Percentiles rank a stretch among this genome's conserved stretches.
These are phyloP conservation scores for Phortica okadai DNA, from an alignment of 2,888 invertebrate species.

Conservation along the genomic window DNA sequence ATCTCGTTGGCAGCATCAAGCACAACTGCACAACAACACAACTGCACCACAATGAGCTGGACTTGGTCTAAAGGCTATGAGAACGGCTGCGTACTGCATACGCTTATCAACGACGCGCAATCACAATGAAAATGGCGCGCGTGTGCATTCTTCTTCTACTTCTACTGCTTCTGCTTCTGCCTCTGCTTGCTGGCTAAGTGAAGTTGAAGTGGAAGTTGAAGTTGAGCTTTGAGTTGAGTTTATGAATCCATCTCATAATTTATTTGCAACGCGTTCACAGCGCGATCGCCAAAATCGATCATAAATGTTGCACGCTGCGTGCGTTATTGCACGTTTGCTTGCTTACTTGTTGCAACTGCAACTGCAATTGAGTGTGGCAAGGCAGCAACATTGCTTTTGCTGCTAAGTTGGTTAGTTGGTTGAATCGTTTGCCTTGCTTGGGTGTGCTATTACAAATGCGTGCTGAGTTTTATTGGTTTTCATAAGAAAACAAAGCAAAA, in stretches of 20 bases:
- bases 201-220: not conserved
- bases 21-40: not conserved
- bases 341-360: not conserved
- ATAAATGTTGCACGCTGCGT: conserved; percentile 30
- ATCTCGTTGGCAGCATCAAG: conserved; percentile 38
- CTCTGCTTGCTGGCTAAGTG: not conserved
- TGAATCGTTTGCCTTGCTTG: not conserved
- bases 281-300: conserved; percentile 47
- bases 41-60: not conserved
- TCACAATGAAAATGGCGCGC: conserved; percentile 59
- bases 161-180: conserved; percentile 43
- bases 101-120: conserved; percentile 58
- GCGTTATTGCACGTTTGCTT: not conserved
- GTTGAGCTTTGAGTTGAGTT: not conserved
- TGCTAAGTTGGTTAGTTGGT: not conserved
- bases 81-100: conserved; percentile 44
- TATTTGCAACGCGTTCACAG: conserved; percentile 48
- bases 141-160: conserved; percentile 22
- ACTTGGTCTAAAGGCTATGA: too few species aligned
- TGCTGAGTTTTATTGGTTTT: not conserved
- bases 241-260: conserved; percentile 44
- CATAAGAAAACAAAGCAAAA: not conserved
- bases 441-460: conserved; percentile 4
- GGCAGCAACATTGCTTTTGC: not conserved
- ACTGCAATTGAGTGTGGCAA: not conserved